Base-by-base conservation (phyloP, 2,888 invertebrate genomes). In the Altica lythri region DNA sequence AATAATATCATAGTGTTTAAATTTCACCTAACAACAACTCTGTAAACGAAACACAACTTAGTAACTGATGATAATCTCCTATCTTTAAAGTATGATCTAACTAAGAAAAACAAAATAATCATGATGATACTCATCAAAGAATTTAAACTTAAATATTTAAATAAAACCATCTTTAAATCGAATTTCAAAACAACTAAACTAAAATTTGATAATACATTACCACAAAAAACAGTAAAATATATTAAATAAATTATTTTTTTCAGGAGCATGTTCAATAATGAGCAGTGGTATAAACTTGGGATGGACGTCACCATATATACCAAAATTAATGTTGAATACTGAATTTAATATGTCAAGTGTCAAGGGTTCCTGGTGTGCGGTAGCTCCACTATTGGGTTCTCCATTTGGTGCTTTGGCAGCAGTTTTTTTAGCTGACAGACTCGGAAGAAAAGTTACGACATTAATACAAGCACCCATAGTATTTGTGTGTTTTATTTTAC, bases 351-450 rank as follows among this genome's bases (percentile, higher is more conserved):
- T 81, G 37, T 75, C 80, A 5, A 57, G 69, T 14, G 79, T 79
- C 59, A 75, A 83, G 64, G 80, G 80, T 59, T 82, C 83, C 66
- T 83, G 83, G 83, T 82, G 83, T 70, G 83, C 82, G 1, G 84
- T 85, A 32, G 80, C 86, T 66, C 84, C 84, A 73, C 79, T 86
- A 57, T 73, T 86, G 35, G 86, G 85, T 61, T 83, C 84, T 1
- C 82, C 84, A 2, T 74, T 84, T 27, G 85, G 85, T 38, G 84
- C 83, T 8, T 71, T 85, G 8, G 75, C 83, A 13, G 81, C 84
- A 4, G 85, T 85, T 6, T 79, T 84, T 67, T 73, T 84, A 54
- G 84, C 84, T 40, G 85, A 86, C 69, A 78, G 78, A 62, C 80
- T 84, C 58, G 87, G 87, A 30, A 78, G 86, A 9, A 86, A 86